Percentiles rank a stretch among this genome's conserved stretches.
These are phyloP conservation scores for Seriola dumerili DNA, from an alignment of 2,113 vertebrate species.

Conservation along the genomic window DNA sequence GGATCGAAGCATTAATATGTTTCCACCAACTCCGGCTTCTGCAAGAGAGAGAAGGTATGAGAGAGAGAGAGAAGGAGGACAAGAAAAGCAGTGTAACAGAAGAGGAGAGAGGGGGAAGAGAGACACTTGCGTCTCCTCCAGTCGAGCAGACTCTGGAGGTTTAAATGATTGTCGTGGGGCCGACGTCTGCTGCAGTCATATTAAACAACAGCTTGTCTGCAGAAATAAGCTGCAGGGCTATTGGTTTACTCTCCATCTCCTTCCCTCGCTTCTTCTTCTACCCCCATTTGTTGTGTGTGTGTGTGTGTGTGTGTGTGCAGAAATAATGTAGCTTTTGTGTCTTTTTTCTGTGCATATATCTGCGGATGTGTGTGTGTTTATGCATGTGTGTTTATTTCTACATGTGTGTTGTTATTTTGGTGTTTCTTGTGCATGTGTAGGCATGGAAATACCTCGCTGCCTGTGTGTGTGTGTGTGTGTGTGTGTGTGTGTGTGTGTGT, in stretches of 20 bases:
- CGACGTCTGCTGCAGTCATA: constrained; percentile 73
- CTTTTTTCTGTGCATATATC: not conserved
- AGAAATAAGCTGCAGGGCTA: constrained; percentile 76
- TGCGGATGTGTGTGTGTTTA: not conserved
- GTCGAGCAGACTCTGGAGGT: constrained; percentile 75
- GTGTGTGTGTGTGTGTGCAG: constrained; percentile 56
- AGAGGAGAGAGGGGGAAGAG: constrained; percentile 1
- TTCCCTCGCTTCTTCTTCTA: constrained; percentile 28
- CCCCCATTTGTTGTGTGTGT: constrained; percentile 74
- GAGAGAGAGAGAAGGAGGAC: constrained; percentile 16
- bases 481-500: constrained; percentile 11
- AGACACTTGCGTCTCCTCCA: constrained; percentile 53
- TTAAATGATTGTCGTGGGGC: constrained; percentile 70
- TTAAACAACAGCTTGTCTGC: constrained; percentile 81
- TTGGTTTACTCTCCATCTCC: constrained; percentile 70
- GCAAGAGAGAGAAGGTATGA: constrained; percentile 2
- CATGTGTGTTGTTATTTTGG: not conserved
- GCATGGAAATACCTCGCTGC: not conserved
- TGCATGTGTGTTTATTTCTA: constrained; percentile 8
- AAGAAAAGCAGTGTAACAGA: constrained; percentile 52
- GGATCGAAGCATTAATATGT: constrained; percentile 51
- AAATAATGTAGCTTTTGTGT: constrained; percentile 5
- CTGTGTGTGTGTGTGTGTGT: constrained; percentile 9
- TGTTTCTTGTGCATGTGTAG: not conserved
- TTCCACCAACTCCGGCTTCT: constrained; percentile 34